phyloP scores from a whole-genome alignment of 2,113 vertebrate genomes.

The Brachyhypopomus gauderio region DNA sequence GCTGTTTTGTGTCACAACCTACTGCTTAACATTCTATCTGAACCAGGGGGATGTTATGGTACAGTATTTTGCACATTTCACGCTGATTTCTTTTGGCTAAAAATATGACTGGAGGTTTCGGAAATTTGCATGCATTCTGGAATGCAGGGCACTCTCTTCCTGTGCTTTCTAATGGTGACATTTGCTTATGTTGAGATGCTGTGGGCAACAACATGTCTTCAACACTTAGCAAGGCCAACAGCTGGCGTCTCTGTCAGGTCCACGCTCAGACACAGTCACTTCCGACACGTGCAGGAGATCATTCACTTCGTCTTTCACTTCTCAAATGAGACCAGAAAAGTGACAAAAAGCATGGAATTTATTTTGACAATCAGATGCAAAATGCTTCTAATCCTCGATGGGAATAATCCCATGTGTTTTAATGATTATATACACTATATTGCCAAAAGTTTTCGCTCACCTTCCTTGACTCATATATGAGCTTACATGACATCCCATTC shows the following conservation, averaged over 20 bases:
- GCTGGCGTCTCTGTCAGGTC: not conserved
- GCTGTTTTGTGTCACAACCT: not conserved
- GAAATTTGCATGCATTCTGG: not conserved
- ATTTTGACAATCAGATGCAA: not conserved
- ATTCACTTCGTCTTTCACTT: not conserved
- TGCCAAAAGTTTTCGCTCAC: no score
- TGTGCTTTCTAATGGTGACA: not conserved
- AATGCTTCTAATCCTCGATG: not conserved
- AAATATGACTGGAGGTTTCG: not conserved
- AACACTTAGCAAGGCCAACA: not conserved
- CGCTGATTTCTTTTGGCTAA: constrained; percentile 1
- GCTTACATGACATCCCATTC: no score
- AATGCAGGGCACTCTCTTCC: not conserved
- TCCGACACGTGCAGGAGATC: constrained; percentile 1
- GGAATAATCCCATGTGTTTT: not conserved
- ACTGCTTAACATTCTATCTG: not conserved
- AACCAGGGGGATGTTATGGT: constrained; percentile 9
- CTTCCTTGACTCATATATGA: no score
- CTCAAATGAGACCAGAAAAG: not conserved
- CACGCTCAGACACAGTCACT: not conserved
- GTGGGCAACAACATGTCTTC: not conserved
- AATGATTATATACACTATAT: no score
- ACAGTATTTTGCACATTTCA: constrained; percentile 7
- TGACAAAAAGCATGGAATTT: not conserved
- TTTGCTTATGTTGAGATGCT: not conserved